Conservation (phyloP, 2,888 invertebrate species). For the Hydraecia micacea region DNA sequence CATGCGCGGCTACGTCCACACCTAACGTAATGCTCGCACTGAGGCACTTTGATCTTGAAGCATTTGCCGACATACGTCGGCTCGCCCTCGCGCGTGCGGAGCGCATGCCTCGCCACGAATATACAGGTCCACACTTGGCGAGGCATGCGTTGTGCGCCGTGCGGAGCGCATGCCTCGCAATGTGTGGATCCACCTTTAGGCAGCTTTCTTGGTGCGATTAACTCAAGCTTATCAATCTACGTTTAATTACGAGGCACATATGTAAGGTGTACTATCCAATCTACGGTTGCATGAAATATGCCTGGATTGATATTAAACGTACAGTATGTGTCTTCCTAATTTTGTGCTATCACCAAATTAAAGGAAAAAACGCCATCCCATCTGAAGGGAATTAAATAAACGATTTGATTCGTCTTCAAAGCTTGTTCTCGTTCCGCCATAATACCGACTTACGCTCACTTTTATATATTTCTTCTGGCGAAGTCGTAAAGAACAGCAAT, state of each 20-base stretch:
- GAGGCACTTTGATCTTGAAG: too few relatives aligned
- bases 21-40: too few relatives aligned
- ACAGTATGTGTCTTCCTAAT: background rate
- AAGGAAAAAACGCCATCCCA: slow-evolving; percentile 16
- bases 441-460: slow-evolving; percentile 19
- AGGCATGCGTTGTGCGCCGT: too few relatives aligned
- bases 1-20: too few relatives aligned
- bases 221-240: background rate
- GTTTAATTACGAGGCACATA: background rate
- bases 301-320: background rate
- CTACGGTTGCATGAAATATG: background rate
- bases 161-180: too few relatives aligned
- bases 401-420: slow-evolving; percentile 35
- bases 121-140: too few relatives aligned
- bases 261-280: background rate
- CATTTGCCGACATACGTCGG: too few relatives aligned
- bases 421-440: slow-evolving; percentile 19
- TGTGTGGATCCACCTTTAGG: too few relatives aligned
- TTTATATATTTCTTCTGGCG: slow-evolving; percentile 50
- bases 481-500: slow-evolving; percentile 46
- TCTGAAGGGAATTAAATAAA: slow-evolving; percentile 41
- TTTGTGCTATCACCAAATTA: slow-evolving; percentile 14
- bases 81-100: too few relatives aligned
- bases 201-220: background rate
- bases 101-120: too few relatives aligned